Conservation (phyloP, 2,113 vertebrate species). For the Meleagris gallopavo region DNA sequence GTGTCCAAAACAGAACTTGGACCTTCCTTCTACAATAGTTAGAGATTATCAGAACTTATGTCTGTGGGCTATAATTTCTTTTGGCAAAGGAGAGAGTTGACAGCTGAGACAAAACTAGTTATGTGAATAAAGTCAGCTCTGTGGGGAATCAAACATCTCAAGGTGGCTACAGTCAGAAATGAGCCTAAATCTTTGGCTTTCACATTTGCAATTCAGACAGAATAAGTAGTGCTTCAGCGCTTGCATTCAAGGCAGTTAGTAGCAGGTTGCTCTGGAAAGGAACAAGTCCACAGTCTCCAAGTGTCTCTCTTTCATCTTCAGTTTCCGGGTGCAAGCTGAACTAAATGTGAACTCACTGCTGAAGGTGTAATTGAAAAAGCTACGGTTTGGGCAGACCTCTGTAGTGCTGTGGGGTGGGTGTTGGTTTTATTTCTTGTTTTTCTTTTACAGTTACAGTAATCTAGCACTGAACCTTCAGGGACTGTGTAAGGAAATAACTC, state of each 20-base stretch:
- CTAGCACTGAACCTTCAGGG: background rate
- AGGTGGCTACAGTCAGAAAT: background rate
- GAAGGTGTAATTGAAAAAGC: background rate
- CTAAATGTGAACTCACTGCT: background rate
- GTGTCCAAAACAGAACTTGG: background rate
- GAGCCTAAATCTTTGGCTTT: background rate
- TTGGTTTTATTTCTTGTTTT: background rate
- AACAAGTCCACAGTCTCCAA: background rate
- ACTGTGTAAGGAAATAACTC: background rate
- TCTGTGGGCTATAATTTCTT: background rate
- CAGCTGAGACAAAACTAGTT: background rate
- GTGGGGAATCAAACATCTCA: background rate
- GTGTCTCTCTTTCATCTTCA: background rate
- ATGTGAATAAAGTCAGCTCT: background rate
- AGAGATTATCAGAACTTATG: background rate
- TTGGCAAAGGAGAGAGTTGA: background rate
- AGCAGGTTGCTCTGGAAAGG: background rate
- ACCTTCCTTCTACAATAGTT: background rate
- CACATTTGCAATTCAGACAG: background rate
- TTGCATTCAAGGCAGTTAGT: background rate
- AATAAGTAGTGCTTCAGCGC: background rate
- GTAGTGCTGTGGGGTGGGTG: background rate
- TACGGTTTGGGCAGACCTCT: background rate
- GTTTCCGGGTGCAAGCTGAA: background rate
- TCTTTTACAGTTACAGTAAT: background rate